Evolutionary conservation across 2,797 vertebrate genomes (phyloP).

Genomic region (Fistularia tabacaria): DNA sequence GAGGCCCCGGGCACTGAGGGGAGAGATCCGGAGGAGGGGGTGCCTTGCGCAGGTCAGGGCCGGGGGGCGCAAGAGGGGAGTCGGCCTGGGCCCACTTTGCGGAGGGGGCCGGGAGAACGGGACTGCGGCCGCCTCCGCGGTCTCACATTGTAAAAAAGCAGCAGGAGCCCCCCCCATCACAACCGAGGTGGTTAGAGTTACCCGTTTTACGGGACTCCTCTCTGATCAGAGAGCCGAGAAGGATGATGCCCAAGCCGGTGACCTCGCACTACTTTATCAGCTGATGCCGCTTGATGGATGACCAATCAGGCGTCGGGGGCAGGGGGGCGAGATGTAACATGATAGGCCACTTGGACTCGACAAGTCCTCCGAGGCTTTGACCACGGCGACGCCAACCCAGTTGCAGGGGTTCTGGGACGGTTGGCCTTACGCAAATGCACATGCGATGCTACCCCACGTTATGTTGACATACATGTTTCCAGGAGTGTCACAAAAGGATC

Average conservation of each 20-base stretch:
- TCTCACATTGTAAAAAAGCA: slow-evolving; percentile 72
- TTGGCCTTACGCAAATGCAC: too few species aligned
- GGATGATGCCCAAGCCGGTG: slow-evolving; percentile 10
- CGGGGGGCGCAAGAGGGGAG: slow-evolving; percentile 81
- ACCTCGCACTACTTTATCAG: slow-evolving; percentile 21
- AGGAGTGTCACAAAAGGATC: too few species aligned
- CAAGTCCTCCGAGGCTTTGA: too few species aligned
- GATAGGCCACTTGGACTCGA: too few species aligned
- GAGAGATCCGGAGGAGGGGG: slow-evolving; percentile 70
- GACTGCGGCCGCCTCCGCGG: background rate
- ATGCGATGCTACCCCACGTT: too few species aligned
- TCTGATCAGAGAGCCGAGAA: slow-evolving; percentile 11
- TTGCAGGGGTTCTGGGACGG: too few species aligned
- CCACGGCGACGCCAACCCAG: too few species aligned
- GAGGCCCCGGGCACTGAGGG: slow-evolving; percentile 77
- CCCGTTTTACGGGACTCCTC: slow-evolving; percentile 45
- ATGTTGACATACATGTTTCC: too few species aligned
- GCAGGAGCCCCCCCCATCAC: slow-evolving; percentile 67
- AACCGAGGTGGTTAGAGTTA: slow-evolving; percentile 70
- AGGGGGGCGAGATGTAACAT: too few species aligned
- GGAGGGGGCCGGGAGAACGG: background rate
- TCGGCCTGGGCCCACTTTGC: slow-evolving; percentile 61
- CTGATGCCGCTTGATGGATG: slow-evolving; percentile 26
- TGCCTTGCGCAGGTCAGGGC: slow-evolving; percentile 91
- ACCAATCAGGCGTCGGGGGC: background rate